Evolutionary conservation across 2,113 vertebrate genomes (phyloP), one percentile per base, ranked within the genome.

Genomic region (Elaphurus davidianus): DNA sequence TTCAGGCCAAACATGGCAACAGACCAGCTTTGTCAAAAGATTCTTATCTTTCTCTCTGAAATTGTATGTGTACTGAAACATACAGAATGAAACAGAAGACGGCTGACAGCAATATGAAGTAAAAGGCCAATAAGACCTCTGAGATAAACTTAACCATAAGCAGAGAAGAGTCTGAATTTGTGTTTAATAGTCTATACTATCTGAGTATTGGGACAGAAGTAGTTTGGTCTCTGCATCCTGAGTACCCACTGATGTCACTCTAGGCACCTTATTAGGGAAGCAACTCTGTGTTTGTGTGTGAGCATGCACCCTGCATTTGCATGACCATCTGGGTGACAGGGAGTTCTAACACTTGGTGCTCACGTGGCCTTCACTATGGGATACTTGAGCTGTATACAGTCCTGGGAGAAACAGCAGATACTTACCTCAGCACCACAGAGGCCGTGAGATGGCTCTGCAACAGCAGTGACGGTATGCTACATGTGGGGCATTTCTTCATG

Each of bases 231-330:
- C 28, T 50, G 2, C 3, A 11, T 43, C 1, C 2, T 3, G 40
- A 43, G 25, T 55, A 25, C 13, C 10, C 0, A 15, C 12, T 57
- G 27, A 28, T 60, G 76, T 1, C 27, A 78, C 30, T 5, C 16
- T 12, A 19, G 7, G 23, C 0, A 50, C 6, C 14, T 54, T 82
- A 3, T 23, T 87, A n/a, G 30, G 45, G 86, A 79, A 71, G 54
- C 0, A 25, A n/a, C 0, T 67, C 1, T 64, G 8, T 50, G 2
- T 57, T 3, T 59, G 19, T 60, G 19, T 28, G 0, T 76, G 21
- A 71, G 16, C 25, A 10, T 67, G 47, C 27, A 15, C 64, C 7
- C 17, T n/a, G 33, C 21, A 15, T 47, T 13, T 54, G 4, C 4
- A 6, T 88, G 52, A 62, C 10, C 43, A 19, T n/a, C 27, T 81